Base-by-base conservation (phyloP, 2,888 invertebrate species). In the Tipula confusa region DNA sequence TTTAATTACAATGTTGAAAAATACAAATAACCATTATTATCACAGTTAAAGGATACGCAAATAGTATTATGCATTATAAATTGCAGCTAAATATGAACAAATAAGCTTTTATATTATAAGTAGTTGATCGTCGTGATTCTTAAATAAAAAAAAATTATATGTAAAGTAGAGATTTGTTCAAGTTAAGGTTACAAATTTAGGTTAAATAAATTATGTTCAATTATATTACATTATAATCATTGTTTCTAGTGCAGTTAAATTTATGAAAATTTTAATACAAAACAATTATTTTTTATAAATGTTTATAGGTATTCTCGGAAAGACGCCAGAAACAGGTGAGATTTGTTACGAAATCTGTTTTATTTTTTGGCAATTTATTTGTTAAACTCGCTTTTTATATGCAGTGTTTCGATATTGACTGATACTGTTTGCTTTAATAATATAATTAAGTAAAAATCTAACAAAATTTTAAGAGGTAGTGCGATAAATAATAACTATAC, bases 281-380 rank as follows among this genome's bases (percentile, higher is more conserved):
- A 24, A 64, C 7, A 43, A 43, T 43, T 43, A 43, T 64, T 9
- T 64, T 24, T 48, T 64, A 11, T 64, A 64, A 64, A 64, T 64
- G 64, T 64, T 84, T 85, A 90, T 91, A 91, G 91, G 91, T 91
- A 91, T 91, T 91, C 91, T 91, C 91, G 91, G 91, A 90, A 91
- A 91, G 91, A 91, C 91, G 88, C 91, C 91, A 90, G 90, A 91
- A 88, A 91, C 91, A 91, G 91, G 91, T 91, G 83, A 83, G 83
- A 83, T 64, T 83, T 24, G 38, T 82, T 28, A 13, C 28, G 38
- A 18, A 83, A 83, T 24, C 24, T 43, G 18, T 13, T 24, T 83
- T 38, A 11, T 83, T 48, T n/a, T 82, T 13, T 29, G 18, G 36
- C 29, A 36, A 24, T 13, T 11, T 82, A 4, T 82, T 36, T 38